Evolutionary conservation across 2,888 invertebrate species (phyloP), one percentile per base, ranked within the genome.

Genomic region (Pterostichus niger): DNA sequence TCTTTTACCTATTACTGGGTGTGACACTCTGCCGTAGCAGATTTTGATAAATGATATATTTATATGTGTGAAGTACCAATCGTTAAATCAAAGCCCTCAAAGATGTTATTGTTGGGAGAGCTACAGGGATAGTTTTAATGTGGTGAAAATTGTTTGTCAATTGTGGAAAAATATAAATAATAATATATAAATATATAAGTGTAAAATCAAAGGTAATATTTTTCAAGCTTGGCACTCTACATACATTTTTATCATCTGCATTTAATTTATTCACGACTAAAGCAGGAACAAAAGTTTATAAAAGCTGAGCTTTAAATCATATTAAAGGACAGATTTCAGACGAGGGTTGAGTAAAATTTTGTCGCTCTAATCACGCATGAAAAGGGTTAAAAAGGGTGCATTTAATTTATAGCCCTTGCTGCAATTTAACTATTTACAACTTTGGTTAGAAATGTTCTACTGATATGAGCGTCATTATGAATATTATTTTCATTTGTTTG

Each of bases 361-460:
- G 73, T 73, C 46, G 64, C 31, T 73, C 73, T 73, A 73, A 73
- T 73, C 73, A 73, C 73, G 49, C 49, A 46, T 77, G 77, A 77
- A 77, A 77, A 77, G 77, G 77, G 77, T 77, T 75, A 40, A 77
- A 54, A 77, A 54, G 56, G 56, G 56, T 46, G 44, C 44, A 46
- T 73, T 73, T 73, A 73, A 46, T 73, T 73, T 46, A 73, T 46
- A 24, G n/a, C n/a, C 24, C 35, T 54, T 1, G 15, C 24, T 9
- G 54, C 15, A 54, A 40, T 9, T 9, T 15, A 54, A 54, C 54
- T 54, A n/a, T 54, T 17, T 7, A 40, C 24, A 24, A 49, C 49
- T 6, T n/a, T 6, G 49, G 49, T 0, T 49, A 49, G 0, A 13
- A 10, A 11, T 49, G 13, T 13, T 49, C 49, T 6, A 0, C 11